Base-by-base conservation (phyloP, 2,113 vertebrate genomes). In the Zosterops lateralis region DNA sequence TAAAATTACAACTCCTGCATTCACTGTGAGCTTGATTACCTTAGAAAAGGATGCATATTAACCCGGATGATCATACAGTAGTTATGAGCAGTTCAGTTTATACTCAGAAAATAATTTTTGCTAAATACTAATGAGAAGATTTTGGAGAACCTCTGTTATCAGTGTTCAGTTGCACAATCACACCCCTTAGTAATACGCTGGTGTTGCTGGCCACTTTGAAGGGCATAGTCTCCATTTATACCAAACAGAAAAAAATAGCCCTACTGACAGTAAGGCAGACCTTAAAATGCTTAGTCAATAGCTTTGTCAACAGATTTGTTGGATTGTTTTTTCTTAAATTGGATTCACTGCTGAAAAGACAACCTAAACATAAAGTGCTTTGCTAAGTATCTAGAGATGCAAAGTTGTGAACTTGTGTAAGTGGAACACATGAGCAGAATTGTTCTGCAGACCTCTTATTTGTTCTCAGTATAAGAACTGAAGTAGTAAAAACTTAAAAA, bases 401-500 rank as follows among this genome's bases (percentile, higher is more conserved):
- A 56, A 26, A 70, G 38, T 38, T 77, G 24, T 60, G 45, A 75
- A 13, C 40, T 34, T 64, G 15, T 54, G 4, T 87, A 40, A 16
- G 21, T 70, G 62, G 47, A 56, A 36, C n/a, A 44, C 9, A 2
- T 10, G 25, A 62, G 29, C 17, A 11, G 24, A 29, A 32, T 67
- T 0, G 0, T 47, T 77, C 31, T 78, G 17, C 22, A 72, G 7
- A 60, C 11, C 17, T 57, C 11, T 56, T 84, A 31, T 21, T 50
- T 50, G 8, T 54, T 20, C 14, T 53, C 29, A 38, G 26, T 47
- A 7, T 50, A 86, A 84, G 26, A 56, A 74, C 21, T 68, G n/a
- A 84, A 76, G 25, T 72, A 72, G 24, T 82, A 68, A 83, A 91
- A 85, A 22, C 14, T 21, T 62, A 5, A 28, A 65, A 65, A 79